A percentile compares a stretch with the other conserved stretches of the same genome.
Evolutionary conservation across 2,797 vertebrate genomes (phyloP).

Genomic region (Phrynocephalus forsythii): DNA sequence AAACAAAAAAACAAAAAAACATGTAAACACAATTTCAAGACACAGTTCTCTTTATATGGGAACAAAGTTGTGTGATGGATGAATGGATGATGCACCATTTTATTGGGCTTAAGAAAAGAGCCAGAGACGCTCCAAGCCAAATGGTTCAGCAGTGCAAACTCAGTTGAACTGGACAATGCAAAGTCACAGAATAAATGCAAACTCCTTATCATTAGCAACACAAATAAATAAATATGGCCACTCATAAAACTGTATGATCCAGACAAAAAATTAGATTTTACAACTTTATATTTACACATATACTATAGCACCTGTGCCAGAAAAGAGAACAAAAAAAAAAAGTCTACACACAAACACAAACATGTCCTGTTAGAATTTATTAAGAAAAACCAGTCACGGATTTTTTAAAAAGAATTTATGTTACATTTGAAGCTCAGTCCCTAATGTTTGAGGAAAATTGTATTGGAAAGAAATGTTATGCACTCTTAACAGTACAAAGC

Average conservation of each 20-base stretch:
- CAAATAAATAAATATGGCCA: conserved; percentile 64
- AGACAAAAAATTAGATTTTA: conserved; percentile 54
- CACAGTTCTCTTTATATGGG: conserved; percentile 55
- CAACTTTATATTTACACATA: conserved; percentile 76
- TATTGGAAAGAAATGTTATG: conserved; percentile 57
- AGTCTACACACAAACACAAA: conserved; percentile 61
- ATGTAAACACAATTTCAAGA: conserved; percentile 58
- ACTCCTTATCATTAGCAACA: conserved; percentile 54
- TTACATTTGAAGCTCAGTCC: conserved; percentile 62
- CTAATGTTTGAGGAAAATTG: conserved; percentile 61
- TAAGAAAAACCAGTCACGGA: conserved; percentile 56
- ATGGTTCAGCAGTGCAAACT: conserved; percentile 53
- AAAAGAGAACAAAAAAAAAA: conserved; percentile 50
- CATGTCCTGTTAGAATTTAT: conserved; percentile 70
- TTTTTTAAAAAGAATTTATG: conserved; percentile 58
- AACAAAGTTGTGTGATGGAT: conserved; percentile 45
- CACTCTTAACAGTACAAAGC: conserved; percentile 64
- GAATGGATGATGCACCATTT: conserved; percentile 50
- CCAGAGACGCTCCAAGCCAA: conserved; percentile 47
- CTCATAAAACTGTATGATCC: conserved; percentile 64
- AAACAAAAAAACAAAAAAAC: conserved; percentile 20
- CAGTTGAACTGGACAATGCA: conserved; percentile 68
- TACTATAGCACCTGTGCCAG: conserved; percentile 78
- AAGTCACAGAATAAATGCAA: conserved; percentile 67
- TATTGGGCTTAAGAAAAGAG: conserved; percentile 60